Evolutionary conservation across 1,140 invertebrate genomes (phyloP).

Genomic region (Thaumetopoea pityocampa): DNA sequence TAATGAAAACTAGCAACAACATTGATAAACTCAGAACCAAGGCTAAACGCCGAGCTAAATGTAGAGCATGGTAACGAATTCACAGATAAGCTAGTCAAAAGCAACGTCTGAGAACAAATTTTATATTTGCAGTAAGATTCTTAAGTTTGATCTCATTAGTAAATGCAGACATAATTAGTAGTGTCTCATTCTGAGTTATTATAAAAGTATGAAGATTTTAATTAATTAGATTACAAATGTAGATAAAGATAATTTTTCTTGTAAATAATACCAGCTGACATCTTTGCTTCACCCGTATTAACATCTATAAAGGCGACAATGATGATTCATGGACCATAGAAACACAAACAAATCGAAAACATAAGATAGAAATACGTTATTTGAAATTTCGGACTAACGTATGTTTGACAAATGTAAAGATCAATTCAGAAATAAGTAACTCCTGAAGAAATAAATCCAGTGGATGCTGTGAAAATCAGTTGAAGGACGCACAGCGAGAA

Average conservation of each 20-base stretch:
- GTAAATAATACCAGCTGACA: too few species aligned
- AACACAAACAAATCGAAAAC: too few species aligned
- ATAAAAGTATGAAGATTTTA: constrained; percentile 2
- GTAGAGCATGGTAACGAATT: constrained; percentile 1
- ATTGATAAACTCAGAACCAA: constrained; percentile 7
- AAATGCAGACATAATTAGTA: not conserved
- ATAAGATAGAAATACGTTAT: too few species aligned
- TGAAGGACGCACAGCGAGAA: too few species aligned
- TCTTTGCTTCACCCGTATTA: too few species aligned
- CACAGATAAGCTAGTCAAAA: constrained; percentile 4
- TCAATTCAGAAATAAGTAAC: too few species aligned
- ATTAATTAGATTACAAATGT: constrained; percentile 1
- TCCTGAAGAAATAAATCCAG: too few species aligned
- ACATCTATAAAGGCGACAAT: too few species aligned
- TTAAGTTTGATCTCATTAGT: constrained; percentile 1
- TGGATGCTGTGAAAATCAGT: too few species aligned
- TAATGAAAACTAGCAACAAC: constrained; percentile 4
- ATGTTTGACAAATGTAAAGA: too few species aligned
- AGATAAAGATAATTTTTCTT: not conserved
- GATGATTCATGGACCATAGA: too few species aligned
- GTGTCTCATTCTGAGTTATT: not conserved
- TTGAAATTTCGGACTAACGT: too few species aligned
- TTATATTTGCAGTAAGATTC: not conserved
- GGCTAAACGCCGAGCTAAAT: not conserved
- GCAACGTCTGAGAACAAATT: constrained; percentile 1